Evolutionary conservation across 2,888 invertebrate species (phyloP), one percentile per base, ranked within the genome.

Genomic region (Synergus laeviventris): DNA sequence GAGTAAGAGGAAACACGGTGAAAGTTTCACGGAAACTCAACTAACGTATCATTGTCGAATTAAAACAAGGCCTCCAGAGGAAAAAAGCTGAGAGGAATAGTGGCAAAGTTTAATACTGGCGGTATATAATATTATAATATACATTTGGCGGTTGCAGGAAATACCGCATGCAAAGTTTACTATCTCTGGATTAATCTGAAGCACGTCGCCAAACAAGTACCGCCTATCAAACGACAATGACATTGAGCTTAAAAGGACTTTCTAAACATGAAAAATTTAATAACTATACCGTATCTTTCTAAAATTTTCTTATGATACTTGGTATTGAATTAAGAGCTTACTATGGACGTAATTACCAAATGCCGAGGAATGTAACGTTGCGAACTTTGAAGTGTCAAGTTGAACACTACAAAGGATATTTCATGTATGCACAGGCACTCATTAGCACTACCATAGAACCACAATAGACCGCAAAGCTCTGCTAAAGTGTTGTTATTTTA

Each of bases 121-220:
- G n/a, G n/a, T 54, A 54, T 36, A 42, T 54, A 73, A 31, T 31
- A 31, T 31, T 36, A 42, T 54, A 73, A 31, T 31, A 31, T 31
- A 31, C 31, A 31, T n/a, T 36, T 61, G 42, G 42, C 39, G 59
- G 36, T 61, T n/a, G 39, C 14, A 14, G 24, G 49, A 14, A 18
- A 54, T 18, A 54, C 8, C 18, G 54, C 18, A 9, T 54, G 18
- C n/a, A 18, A 76, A 80, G 74, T 80, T 80, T 62, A 76, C 81
- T 84, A 85, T 84, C 83, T 76, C 77, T 39, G 79, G 83, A 81
- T 84, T 81, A 84, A 85, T 85, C 84, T 81, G 54, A 78, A 81
- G 81, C 84, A 81, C 83, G 85, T 84, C 76, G 81, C 76, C 83
- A 82, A 82, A 84, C 82, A 81, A 83, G 75, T 59, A 42, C 16